These are phyloP conservation scores for Hipposideros armiger DNA, from an alignment of 2,113 vertebrate species.

Conservation along the genomic window DNA sequence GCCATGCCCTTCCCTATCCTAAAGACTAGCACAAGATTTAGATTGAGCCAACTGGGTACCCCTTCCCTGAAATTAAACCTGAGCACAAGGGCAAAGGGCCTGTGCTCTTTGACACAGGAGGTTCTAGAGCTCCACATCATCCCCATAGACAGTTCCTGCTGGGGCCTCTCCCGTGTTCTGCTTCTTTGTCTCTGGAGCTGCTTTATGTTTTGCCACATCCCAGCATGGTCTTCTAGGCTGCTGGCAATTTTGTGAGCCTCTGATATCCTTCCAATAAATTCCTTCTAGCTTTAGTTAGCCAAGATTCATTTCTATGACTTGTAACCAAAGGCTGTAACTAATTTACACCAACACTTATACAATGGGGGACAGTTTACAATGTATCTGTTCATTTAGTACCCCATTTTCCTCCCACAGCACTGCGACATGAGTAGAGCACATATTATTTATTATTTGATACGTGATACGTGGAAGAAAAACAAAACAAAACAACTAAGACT, in stretches of 20 bases:
- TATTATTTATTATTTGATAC: neutral
- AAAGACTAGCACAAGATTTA: neutral
- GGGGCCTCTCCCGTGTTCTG: neutral
- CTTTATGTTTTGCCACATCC: neutral
- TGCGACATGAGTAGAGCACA: neutral
- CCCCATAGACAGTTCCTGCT: accelerated
- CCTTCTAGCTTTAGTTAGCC: neutral
- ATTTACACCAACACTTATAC: neutral
- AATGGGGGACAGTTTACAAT: neutral
- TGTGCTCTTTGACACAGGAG: neutral
- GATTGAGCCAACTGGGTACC: neutral
- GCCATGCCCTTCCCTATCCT: neutral
- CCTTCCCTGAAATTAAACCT: neutral
- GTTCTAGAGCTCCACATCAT: neutral
- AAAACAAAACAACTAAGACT: neutral
- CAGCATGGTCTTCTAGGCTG: neutral
- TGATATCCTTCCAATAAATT: slow-evolving; percentile 2
- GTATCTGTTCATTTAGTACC: neutral
- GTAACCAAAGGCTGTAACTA: neutral
- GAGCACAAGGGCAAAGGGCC: neutral
- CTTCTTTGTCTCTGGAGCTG: neutral
- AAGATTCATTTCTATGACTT: slow-evolving; percentile 2
- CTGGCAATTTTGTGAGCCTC: neutral
- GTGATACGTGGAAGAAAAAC: neutral
- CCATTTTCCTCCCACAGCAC: too few species aligned